Base-by-base conservation (phyloP, 2,113 vertebrate genomes). In the Ochotona princeps region DNA sequence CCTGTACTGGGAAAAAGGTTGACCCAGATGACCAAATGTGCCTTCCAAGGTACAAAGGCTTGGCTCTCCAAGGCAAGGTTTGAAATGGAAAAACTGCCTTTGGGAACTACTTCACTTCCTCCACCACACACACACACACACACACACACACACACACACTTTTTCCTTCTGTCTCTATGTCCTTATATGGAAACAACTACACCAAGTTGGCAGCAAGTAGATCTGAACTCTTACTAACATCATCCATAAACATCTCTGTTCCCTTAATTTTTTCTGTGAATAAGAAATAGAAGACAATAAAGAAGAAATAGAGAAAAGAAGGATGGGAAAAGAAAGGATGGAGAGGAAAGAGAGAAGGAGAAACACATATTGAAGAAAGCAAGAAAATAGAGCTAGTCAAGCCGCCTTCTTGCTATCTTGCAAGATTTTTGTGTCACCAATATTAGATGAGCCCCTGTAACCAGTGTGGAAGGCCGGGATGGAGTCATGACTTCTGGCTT, bases 181-280 rank as follows among this genome's bases (percentile, higher is more conserved):
- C 83, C 74, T 73, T 88, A 65, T 9, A 79, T 51, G 26, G 67
- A 35, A 75, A 72, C 5, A 74, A 70, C 47, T 70, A 54, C 28
- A 25, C 20, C 57, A 47, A 30, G 2, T 91, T 85, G 69, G 15
- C 21, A 87, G 35, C 65, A 90, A 60, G 32, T 44, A 80, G 35
- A 86, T 75, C 44, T 80, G 44, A 86, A 79, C 80, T 76, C 61
- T 89, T 70, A 63, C 47, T 61, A 82, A 79, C 72, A 92, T 87
- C 75, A 38, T 74, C 75, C 18, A 49, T 54, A 21, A 69, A 63
- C 13, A 91, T 76, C 76, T 83, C 47, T 93, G 21, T 7, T 25
- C 15, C 38, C 83, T 73, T 61, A 21, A 25, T 65, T 73, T 94
- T n/a, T 81, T 74, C 66, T 89, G 32, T 80, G 38, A 80, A 79